Evolutionary conservation across 2,113 vertebrate species (phyloP).

Genomic region (Tachuris rubrigastra): DNA sequence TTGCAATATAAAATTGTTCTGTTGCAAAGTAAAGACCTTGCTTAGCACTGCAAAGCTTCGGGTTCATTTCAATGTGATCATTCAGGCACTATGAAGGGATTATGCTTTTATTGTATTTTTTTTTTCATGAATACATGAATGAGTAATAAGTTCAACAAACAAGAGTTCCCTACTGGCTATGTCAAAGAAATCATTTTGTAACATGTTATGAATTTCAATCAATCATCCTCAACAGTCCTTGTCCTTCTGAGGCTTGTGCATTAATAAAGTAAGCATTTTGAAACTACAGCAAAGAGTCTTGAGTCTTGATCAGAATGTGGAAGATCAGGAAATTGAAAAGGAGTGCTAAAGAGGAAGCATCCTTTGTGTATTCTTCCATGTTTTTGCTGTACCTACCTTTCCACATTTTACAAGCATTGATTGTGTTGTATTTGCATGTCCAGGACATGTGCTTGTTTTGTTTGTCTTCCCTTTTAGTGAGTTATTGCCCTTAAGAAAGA

Average conservation of each 20-base stretch:
- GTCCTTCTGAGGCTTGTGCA: conserved; percentile 22
- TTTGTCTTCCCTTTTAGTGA: neutral
- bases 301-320: neutral
- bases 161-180: conserved; percentile 73
- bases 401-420: neutral
- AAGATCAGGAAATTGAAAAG: neutral
- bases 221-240: conserved; percentile 57
- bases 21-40: conserved; percentile 73
- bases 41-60: conserved; percentile 68
- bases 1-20: conserved; percentile 70
- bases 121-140: conserved; percentile 82
- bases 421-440: neutral
- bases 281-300: neutral
- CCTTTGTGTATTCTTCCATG: neutral
- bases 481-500: neutral
- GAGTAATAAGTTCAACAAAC: conserved; percentile 78
- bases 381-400: neutral
- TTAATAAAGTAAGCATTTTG: conserved; percentile 57
- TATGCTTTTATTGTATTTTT: conserved; percentile 77
- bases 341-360: neutral
- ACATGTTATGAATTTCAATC: conserved; percentile 75
- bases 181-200: conserved; percentile 75
- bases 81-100: conserved; percentile 73
- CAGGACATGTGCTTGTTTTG: neutral
- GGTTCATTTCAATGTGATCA: conserved; percentile 77